These are phyloP conservation scores for Cyanistes caeruleus DNA, from an alignment of 2,113 vertebrate genomes.

Conservation along the genomic window DNA sequence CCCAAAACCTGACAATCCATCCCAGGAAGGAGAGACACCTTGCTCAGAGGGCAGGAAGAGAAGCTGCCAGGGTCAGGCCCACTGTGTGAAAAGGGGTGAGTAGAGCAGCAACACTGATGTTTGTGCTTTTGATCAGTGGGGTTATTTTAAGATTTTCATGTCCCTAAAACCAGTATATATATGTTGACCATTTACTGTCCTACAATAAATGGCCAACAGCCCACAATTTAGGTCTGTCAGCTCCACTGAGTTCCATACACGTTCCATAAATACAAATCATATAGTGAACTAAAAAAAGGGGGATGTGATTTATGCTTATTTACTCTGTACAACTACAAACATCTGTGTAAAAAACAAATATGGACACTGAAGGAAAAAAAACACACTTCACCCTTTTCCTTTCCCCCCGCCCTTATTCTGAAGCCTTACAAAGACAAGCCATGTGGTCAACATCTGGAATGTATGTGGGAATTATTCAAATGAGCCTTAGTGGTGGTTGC, in stretches of 20 bases:
- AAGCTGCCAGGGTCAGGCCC: neutral
- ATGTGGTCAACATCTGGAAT: slow-evolving; percentile 70
- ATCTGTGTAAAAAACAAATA: slow-evolving; percentile 60
- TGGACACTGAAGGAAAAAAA: slow-evolving; percentile 13
- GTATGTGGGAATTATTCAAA: slow-evolving; percentile 70
- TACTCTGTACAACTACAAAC: slow-evolving; percentile 50
- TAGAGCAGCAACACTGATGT: neutral
- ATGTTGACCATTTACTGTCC: neutral
- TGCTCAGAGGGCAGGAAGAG: neutral
- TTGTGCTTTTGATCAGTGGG: neutral
- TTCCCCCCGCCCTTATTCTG: neutral
- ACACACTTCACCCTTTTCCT: neutral
- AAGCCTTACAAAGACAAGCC: slow-evolving; percentile 8
- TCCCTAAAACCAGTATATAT: neutral
- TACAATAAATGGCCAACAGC: neutral
- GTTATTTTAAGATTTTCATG: neutral
- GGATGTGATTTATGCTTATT: slow-evolving; percentile 22
- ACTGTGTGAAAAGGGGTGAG: neutral
- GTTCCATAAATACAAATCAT: slow-evolving; percentile 28
- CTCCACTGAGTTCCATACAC: neutral
- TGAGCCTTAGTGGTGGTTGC: neutral
- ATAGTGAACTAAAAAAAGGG: neutral
- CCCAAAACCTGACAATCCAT: rapidly evolving
- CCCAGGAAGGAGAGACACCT: neutral
- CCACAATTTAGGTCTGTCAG: neutral